Conservation (phyloP, 2,888 invertebrate genomes). For the Stenotaenia linearis region DNA sequence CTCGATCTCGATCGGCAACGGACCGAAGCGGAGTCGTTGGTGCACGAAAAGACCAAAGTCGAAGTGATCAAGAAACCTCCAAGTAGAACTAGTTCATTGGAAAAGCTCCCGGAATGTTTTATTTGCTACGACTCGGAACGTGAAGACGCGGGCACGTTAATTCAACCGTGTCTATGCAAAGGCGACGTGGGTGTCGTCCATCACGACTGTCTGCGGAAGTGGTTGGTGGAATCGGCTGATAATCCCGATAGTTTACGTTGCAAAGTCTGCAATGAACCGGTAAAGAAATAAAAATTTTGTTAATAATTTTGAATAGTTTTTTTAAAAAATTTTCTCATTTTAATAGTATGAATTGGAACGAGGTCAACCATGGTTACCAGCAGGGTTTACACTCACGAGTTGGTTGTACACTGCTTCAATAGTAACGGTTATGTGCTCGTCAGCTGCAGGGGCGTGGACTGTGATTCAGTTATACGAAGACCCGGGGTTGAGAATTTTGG, state of each 20-base stretch:
- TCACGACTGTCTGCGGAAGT: slow-evolving; percentile 80
- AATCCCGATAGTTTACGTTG: slow-evolving; percentile 65
- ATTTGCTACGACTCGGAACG: slow-evolving; percentile 84
- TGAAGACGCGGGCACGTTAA: slow-evolving; percentile 67
- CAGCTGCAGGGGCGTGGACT: slow-evolving; percentile 72
- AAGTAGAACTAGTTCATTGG: background rate
- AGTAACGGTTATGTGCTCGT: slow-evolving; percentile 70
- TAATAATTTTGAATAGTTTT: too few species aligned
- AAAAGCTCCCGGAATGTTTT: slow-evolving; percentile 66
- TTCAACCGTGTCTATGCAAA: slow-evolving; percentile 82
- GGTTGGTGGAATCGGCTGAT: slow-evolving; percentile 71
- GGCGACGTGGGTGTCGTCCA: slow-evolving; percentile 90
- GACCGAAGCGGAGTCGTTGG: slow-evolving; percentile 22
- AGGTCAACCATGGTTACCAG: slow-evolving; percentile 35
- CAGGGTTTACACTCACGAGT: slow-evolving; percentile 70
- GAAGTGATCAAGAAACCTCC: background rate
- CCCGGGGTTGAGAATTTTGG: slow-evolving; percentile 69
- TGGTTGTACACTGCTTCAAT: slow-evolving; percentile 76
- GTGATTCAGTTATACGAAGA: slow-evolving; percentile 70
- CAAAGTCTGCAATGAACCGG: slow-evolving; percentile 74
- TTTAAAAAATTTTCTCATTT: background rate
- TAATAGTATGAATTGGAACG: slow-evolving; percentile 34
- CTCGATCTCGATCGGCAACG: slow-evolving; percentile 46
- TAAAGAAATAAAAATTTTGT: too few species aligned
- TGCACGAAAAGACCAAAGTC: background rate